Evolutionary conservation across 2,888 invertebrate genomes (phyloP), one percentile per base, ranked within the genome.

Genomic region (Stenodema calcarata): DNA sequence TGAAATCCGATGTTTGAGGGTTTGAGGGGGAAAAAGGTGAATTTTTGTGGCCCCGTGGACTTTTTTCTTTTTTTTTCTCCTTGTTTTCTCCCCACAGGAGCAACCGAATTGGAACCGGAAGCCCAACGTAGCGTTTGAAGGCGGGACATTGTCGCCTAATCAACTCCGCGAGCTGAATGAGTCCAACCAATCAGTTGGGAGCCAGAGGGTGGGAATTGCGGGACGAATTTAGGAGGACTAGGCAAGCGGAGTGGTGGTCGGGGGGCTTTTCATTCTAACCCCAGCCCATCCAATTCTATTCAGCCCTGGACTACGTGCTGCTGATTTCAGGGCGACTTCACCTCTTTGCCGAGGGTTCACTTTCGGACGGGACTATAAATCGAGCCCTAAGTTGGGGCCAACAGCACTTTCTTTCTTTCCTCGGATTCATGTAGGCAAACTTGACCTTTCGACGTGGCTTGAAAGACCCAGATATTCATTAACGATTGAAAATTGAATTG

Each of bases 101-200:
- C 41, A n/a, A 44, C 44, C 78, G 78, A 23, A 78, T 78, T 78
- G 78, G 78, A 78, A 44, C 27, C 78, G 78, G 78, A 78, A 69
- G 82, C 82, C 23, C 82, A 69, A 6, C 23, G 82, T 41, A 82
- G 82, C 82, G 69, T 82, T 82, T 82, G 82, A 82, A 82, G 82
- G 82, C 82, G 23, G 78, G 41, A 82, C 82, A 69, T 69, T 69
- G 82, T 69, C 82, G 69, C 82, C 82, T 82, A 82, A 82, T 82
- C 82, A 82, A 82, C 62, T 69, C 35, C 35, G 35, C 4, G 54
- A 28, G 44, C 84, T 84, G 84, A 84, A 84, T 84, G 84, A 84
- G 84, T 84, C 75, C 16, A 84, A 84, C 75, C 84, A 84, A 84
- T 84, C 84, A 84, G 84, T 42, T 41, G 75, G 42, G 70, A n/a